phyloP scores from a whole-genome alignment of 2,888 invertebrate genomes.

The Lacanobia wlatinum region DNA sequence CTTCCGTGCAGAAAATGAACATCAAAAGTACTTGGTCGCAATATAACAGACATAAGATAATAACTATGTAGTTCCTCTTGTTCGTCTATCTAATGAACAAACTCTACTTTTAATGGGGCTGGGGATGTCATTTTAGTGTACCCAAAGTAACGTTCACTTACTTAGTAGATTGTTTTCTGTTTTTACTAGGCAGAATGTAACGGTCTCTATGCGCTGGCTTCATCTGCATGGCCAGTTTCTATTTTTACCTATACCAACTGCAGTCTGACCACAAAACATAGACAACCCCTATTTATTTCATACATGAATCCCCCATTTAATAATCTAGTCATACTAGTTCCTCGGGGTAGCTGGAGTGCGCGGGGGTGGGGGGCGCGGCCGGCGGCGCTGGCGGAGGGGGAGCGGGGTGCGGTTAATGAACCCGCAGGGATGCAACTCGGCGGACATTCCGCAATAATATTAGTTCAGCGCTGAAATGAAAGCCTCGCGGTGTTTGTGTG shows the following conservation, averaged over 20 bases:
- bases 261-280: conserved; percentile 48
- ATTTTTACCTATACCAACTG: conserved; percentile 35
- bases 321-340: conserved; percentile 72
- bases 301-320: conserved; percentile 67
- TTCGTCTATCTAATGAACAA: no score
- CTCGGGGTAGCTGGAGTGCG: conserved; percentile 61
- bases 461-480: conserved; percentile 76
- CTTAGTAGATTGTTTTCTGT: not conserved
- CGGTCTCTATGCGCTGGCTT: not conserved
- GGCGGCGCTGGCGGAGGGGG: conserved; percentile 44
- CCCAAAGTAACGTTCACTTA: no score
- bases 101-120: no score
- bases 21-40: no score
- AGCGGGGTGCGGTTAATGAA: conserved; percentile 82
- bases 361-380: conserved; percentile 67
- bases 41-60: no score
- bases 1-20: no score
- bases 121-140: no score
- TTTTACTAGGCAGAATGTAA: not conserved
- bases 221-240: not conserved
- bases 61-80: no score
- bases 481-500: conserved; percentile 51
- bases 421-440: conserved; percentile 82
- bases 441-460: conserved; percentile 83
- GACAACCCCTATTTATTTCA: conserved; percentile 57